Conservation (phyloP, 2,888 invertebrate species). For the Dryococelus australis region DNA sequence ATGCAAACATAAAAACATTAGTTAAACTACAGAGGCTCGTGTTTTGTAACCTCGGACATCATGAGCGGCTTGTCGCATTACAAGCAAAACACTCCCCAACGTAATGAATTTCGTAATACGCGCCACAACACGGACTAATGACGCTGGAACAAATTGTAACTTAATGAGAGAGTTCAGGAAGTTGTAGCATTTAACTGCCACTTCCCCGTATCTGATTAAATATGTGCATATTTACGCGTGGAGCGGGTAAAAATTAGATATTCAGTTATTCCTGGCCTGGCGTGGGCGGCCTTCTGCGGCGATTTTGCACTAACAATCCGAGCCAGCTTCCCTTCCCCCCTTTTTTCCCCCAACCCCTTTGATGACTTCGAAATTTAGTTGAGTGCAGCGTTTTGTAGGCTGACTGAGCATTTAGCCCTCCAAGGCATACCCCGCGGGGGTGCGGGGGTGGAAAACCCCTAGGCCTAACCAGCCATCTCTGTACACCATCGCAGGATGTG, state of each 20-base stretch:
- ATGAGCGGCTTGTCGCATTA: no score
- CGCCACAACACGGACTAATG: no score
- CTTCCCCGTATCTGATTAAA: not conserved
- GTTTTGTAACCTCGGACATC: no score
- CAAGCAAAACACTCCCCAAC: no score
- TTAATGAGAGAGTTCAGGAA: not conserved
- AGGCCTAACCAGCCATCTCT: not conserved
- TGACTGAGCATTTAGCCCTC: slow-evolving; percentile 10
- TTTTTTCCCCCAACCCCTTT: not conserved
- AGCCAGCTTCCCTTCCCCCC: not conserved
- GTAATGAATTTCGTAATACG: no score
- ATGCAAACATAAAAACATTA: no score
- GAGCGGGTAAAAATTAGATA: not conserved
- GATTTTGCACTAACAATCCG: not conserved
- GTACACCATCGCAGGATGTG: slow-evolving; percentile 5
- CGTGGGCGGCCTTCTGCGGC: not conserved
- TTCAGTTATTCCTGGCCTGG: not conserved
- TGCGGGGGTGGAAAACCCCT: not conserved
- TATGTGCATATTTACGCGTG: not conserved
- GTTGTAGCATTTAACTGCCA: not conserved
- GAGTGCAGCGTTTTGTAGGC: slow-evolving; percentile 16
- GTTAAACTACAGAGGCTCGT: no score
- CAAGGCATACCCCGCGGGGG: not conserved
- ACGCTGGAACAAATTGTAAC: no score
- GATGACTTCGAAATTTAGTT: slow-evolving; percentile 5